These are phyloP conservation scores for Hepsetus odoe DNA, from an alignment of 2,113 vertebrate genomes.

Conservation along the genomic window DNA sequence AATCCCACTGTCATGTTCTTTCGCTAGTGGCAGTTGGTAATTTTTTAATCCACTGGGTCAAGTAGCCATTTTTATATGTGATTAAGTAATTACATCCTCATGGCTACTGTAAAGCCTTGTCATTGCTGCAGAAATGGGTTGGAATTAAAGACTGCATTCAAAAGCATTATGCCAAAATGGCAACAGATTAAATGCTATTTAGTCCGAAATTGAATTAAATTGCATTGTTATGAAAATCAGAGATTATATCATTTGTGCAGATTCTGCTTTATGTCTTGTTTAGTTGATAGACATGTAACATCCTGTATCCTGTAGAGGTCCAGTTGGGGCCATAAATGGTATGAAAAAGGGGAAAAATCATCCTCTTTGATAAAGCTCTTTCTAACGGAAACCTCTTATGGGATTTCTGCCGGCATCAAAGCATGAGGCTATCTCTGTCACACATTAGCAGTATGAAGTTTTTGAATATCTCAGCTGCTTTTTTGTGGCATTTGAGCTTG, in stretches of 20 bases:
- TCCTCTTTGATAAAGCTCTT: no score
- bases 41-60: constrained; percentile 26
- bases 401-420: no score
- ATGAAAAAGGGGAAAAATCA: no score
- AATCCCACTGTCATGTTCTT: neutral
- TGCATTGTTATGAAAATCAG: neutral
- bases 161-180: neutral
- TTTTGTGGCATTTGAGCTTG: no score
- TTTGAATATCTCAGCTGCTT: no score
- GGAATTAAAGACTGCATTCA: constrained; percentile 4
- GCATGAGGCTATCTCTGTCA: no score
- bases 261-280: no score
- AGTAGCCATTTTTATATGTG: constrained; percentile 6
- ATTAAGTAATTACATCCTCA: constrained; percentile 7
- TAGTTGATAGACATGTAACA: no score
- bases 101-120: neutral
- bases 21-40: constrained; percentile 27
- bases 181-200: neutral
- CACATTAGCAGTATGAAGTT: no score
- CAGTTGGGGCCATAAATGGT: no score
- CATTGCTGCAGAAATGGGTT: neutral
- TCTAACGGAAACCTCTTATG: no score
- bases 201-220: constrained; percentile 4
- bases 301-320: no score
- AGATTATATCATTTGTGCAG: neutral